Conservation (phyloP, 2,888 invertebrate genomes). For the Zaprionus bogoriensis region DNA sequence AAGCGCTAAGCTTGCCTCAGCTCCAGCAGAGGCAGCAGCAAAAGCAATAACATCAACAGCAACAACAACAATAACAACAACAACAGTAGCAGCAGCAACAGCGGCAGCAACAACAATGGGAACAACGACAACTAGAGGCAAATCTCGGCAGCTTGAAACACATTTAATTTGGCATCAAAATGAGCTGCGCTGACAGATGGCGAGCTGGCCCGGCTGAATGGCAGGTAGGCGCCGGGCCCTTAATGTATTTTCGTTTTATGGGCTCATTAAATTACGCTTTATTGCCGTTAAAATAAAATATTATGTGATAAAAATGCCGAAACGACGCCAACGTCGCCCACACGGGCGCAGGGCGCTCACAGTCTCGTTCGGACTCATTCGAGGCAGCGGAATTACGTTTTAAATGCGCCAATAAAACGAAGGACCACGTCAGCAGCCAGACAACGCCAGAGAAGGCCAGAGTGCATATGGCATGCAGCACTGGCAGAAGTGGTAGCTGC, state of each 20-base stretch:
- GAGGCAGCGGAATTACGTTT: constrained; percentile 45
- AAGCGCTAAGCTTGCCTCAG: constrained; percentile 38
- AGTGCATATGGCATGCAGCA: constrained; percentile 18
- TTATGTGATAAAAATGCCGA: constrained; percentile 77
- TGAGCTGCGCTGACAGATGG: constrained; percentile 68
- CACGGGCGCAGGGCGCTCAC: neutral
- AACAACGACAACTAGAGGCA: constrained; percentile 7
- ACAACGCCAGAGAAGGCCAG: neutral
- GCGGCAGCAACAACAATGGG: neutral
- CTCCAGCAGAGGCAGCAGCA: constrained; percentile 1
- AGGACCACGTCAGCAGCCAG: constrained; percentile 9
- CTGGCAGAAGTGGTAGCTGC: neutral
- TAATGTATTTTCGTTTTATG: constrained; percentile 78
- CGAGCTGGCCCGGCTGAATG: constrained; percentile 1
- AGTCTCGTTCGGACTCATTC: neutral
- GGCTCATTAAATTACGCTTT: constrained; percentile 80
- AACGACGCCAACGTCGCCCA: constrained; percentile 26
- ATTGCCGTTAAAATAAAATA: constrained; percentile 80
- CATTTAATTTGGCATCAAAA: constrained; percentile 72
- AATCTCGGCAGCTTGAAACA: constrained; percentile 46
- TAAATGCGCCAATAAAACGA: constrained; percentile 59
- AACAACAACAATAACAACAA: neutral
- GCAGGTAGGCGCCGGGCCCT: constrained; percentile 42
- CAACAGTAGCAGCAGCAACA: neutral
- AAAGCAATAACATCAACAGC: neutral